Percentiles rank a stretch among this genome's conserved stretches.
phyloP scores from a whole-genome alignment of 2,797 vertebrate genomes.

The Rhinoraja longicauda region DNA sequence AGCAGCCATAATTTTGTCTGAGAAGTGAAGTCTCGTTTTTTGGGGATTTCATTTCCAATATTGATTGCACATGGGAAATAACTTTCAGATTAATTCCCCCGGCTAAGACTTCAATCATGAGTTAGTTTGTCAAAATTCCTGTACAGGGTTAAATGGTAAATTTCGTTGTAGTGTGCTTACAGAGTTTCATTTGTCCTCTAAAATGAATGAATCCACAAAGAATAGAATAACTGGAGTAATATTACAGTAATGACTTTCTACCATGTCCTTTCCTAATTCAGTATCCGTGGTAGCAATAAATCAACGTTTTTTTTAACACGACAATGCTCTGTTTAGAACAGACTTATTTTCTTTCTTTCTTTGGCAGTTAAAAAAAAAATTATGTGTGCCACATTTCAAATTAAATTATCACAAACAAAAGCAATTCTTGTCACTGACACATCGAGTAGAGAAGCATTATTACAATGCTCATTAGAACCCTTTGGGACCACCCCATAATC shows the following conservation, averaged over 20 bases:
- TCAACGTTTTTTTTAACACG: constrained; percentile 1
- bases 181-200: background rate
- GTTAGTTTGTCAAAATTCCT: background rate
- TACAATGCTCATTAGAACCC: constrained; percentile 6
- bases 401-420: constrained; percentile 29
- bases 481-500: background rate
- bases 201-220: background rate
- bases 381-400: background rate
- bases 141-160: constrained; percentile 18
- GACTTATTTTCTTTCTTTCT: constrained; percentile 24
- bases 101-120: background rate
- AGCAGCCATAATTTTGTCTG: background rate
- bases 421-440: constrained; percentile 4
- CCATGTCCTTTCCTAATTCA: background rate
- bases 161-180: background rate
- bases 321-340: constrained; percentile 2
- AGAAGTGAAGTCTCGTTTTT: background rate
- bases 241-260: background rate
- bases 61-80: constrained; percentile 6
- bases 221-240: background rate
- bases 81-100: background rate
- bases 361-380: background rate
- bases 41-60: background rate
- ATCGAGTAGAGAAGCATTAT: background rate
- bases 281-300: constrained; percentile 23